A percentile compares a stretch with the other conserved stretches of the same genome.
phyloP scores from a whole-genome alignment of 2,113 vertebrate species.

The Sorex araneus region DNA sequence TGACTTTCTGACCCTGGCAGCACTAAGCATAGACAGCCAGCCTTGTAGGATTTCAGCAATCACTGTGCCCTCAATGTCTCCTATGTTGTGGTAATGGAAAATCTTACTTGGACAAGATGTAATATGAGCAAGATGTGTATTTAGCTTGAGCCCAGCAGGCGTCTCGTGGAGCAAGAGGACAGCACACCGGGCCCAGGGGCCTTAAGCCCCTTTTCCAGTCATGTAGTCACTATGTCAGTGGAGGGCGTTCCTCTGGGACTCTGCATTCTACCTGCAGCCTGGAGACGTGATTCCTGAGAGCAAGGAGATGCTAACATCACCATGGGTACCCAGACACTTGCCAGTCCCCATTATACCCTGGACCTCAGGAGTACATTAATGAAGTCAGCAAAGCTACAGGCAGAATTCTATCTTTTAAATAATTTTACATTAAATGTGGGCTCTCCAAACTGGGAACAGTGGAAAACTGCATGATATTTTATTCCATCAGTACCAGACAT shows the following conservation, averaged over 20 bases:
- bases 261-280: not conserved
- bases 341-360: conserved; percentile 25
- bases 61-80: conserved; percentile 64
- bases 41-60: conserved; percentile 61
- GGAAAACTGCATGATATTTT: conserved; percentile 56
- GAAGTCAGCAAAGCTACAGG: conserved; percentile 61
- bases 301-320: conserved; percentile 12
- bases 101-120: conserved; percentile 81
- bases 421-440: conserved; percentile 67
- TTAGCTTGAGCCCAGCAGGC: conserved; percentile 70
- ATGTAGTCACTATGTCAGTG: not conserved
- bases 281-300: not conserved
- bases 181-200: conserved; percentile 18
- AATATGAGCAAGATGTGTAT: conserved; percentile 81
- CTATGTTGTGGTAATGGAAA: conserved; percentile 81
- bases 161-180: not conserved
- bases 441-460: conserved; percentile 12
- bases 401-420: conserved; percentile 40
- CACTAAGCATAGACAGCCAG: conserved; percentile 50
- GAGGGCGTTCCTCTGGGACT: conserved; percentile 13
- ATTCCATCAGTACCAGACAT: conserved; percentile 5
- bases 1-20: conserved; percentile 60
- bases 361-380: conserved; percentile 46
- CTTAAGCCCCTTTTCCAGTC: conserved; percentile 5
- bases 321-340: conserved; percentile 39